Evolutionary conservation across 1,140 invertebrate species (phyloP), one percentile per base, ranked within the genome.

Genomic region (Drosophila neocordata): DNA sequence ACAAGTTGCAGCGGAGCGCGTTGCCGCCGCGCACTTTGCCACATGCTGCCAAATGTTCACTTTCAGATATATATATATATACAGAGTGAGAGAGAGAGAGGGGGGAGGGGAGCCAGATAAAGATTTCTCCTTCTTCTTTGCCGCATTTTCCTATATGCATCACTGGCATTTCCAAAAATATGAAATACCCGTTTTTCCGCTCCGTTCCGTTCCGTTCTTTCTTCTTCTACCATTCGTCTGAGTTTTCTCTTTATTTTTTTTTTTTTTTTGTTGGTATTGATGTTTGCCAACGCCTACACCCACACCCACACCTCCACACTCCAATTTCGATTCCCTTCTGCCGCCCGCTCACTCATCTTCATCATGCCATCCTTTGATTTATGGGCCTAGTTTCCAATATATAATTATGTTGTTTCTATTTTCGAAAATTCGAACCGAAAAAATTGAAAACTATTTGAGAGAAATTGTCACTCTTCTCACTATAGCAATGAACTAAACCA

Each of bases 341-440:
- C 51, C n/a, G 58, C 44, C 35, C 44, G 27, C 52, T 12, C 34
- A 22, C 37, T 41, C 52, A 11, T 35, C 11, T 20, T 34, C 22
- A 20, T 20, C 12, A n/a, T 34, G 8, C 31, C 15, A 48, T 48
- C 63, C 68, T 79, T 84, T 84, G 80, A 84, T 84, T 85, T 84
- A 84, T 84, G 81, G 65, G 65, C 63, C 81, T 48, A 77, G 81
- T 77, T 80, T 85, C 80, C 73, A 80, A 48, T 48, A 84, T 84
- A 85, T 84, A 84, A 84, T 84, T 84, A 84, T 84, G 81, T 77
- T 84, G 81, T 77, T 85, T 80, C 69, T 84, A 79, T 83, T 79
- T 84, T 73, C 62, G 68, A 84, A 44, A 44, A 41, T 48, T 20
- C 9, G 41, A 48, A 48, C 41, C 22, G n/a, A n/a, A 48, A 48